Percentiles rank a stretch among this genome's conserved stretches.
Conservation (phyloP, 1,140 invertebrate genomes). For the Aphidius ervi region DNA sequence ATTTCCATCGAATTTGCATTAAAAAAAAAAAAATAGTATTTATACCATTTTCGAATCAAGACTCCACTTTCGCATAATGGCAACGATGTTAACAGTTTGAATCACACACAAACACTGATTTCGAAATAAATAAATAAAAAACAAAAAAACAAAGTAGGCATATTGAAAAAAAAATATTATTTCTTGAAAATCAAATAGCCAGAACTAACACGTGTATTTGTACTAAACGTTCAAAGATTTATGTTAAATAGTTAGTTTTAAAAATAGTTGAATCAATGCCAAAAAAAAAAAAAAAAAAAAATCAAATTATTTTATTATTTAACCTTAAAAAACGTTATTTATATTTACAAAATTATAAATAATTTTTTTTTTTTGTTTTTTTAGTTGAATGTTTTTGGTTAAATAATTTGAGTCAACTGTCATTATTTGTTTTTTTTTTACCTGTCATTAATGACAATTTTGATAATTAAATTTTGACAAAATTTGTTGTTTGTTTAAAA, state of each 20-base stretch:
- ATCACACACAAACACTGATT: neutral
- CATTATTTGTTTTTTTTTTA: too few species aligned
- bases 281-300: neutral
- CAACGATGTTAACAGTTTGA: conserved; percentile 7
- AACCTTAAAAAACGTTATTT: too few species aligned
- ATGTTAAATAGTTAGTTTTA: too few species aligned
- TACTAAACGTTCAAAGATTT: too few species aligned
- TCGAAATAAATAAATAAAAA: conserved; percentile 4
- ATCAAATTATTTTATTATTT: too few species aligned
- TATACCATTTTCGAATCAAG: conserved; percentile 38
- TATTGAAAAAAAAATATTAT: conserved; percentile 1
- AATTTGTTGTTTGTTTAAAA: too few species aligned
- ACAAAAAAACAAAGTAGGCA: neutral
- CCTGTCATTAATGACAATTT: too few species aligned
- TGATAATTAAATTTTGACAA: too few species aligned
- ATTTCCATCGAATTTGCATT: neutral
- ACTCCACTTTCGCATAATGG: conserved; percentile 35
- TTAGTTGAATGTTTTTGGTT: too few species aligned
- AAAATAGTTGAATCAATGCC: conserved; percentile 10
- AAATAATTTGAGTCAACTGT: too few species aligned
- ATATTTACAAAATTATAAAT: too few species aligned
- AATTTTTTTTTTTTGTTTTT: too few species aligned
- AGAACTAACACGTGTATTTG: conserved; percentile 6
- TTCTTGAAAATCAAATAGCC: neutral
- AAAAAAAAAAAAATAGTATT: neutral